A percentile compares a stretch with the other conserved stretches of the same genome.
These are phyloP conservation scores for Drosophila kurseongensis DNA, from an alignment of 1,140 invertebrate genomes.

Conservation along the genomic window DNA sequence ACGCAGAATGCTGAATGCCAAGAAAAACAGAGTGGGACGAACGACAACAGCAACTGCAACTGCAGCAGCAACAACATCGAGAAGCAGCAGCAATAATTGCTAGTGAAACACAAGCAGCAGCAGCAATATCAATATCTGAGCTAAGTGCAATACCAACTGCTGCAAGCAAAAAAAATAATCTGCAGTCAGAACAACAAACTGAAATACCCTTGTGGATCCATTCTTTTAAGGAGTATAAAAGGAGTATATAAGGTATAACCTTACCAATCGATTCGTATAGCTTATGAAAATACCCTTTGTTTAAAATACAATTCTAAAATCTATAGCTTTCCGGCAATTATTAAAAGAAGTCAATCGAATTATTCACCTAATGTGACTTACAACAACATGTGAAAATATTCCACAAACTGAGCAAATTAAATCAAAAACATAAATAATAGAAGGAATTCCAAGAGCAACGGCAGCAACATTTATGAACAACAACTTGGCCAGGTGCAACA, in stretches of 20 bases:
- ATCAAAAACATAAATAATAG: constrained; percentile 21
- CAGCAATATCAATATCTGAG: constrained; percentile 35
- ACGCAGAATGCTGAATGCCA: constrained; percentile 30
- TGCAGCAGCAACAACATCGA: constrained; percentile 19
- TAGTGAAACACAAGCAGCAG: constrained; percentile 28
- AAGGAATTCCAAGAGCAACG: constrained; percentile 7
- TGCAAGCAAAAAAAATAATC: constrained; percentile 12
- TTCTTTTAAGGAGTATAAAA: too few relatives aligned
- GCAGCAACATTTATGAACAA: constrained; percentile 4
- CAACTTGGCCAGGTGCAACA: constrained; percentile 33
- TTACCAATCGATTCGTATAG: not conserved
- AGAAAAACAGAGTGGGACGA: constrained; percentile 37
- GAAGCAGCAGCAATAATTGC: constrained; percentile 25
- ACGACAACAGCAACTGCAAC: constrained; percentile 21
- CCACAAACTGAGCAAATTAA: not conserved
- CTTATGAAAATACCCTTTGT: too few relatives aligned
- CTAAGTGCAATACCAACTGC: constrained; percentile 32
- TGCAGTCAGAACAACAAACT: constrained; percentile 8
- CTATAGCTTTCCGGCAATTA: not conserved
- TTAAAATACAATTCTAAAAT: too few relatives aligned
- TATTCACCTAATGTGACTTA: too few relatives aligned
- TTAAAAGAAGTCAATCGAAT: not conserved
- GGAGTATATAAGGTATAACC: too few relatives aligned
- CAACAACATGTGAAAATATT: not conserved
- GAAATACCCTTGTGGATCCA: not conserved